Conservation (phyloP, 2,797 vertebrate species). For the Danio albolineatus region DNA sequence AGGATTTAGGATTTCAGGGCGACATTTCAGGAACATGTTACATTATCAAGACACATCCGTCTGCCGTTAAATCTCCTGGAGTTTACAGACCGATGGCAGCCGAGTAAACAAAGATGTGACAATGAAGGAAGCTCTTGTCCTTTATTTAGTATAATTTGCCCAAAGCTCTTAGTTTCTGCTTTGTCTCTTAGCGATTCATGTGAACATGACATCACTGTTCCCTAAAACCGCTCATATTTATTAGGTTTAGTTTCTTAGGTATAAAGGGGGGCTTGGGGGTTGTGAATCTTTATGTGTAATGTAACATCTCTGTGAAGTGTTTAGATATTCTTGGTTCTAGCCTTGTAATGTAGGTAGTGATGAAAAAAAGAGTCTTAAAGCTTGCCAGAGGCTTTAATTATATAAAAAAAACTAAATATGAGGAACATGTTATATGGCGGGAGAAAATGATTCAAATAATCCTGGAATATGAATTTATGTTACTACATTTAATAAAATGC, state of each 20-base stretch:
- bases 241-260: slow-evolving; percentile 51
- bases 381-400: slow-evolving; percentile 52
- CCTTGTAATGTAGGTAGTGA: slow-evolving; percentile 54
- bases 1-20: slow-evolving; percentile 8
- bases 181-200: slow-evolving; percentile 65
- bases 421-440: too few species aligned
- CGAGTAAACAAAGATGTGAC: slow-evolving; percentile 75
- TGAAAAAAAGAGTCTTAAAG: slow-evolving; percentile 51
- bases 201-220: slow-evolving; percentile 69
- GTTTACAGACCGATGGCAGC: slow-evolving; percentile 75
- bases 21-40: slow-evolving; percentile 50
- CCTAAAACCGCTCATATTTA: slow-evolving; percentile 68
- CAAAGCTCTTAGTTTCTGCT: slow-evolving; percentile 58
- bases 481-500: too few species aligned
- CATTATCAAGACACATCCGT: slow-evolving; percentile 60
- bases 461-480: too few species aligned
- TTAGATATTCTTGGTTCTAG: slow-evolving; percentile 69
- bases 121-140: slow-evolving; percentile 69
- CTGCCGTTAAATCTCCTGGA: slow-evolving; percentile 52
- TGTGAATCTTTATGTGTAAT: slow-evolving; percentile 56
- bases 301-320: slow-evolving; percentile 66
- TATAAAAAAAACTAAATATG: too few species aligned
- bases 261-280: slow-evolving; percentile 23
- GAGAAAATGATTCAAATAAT: too few species aligned
- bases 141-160: slow-evolving; percentile 72